A percentile compares a stretch with the other conserved stretches of the same genome.
Evolutionary conservation across 2,113 vertebrate species (phyloP).

Genomic region (Lepisosteus osseus): DNA sequence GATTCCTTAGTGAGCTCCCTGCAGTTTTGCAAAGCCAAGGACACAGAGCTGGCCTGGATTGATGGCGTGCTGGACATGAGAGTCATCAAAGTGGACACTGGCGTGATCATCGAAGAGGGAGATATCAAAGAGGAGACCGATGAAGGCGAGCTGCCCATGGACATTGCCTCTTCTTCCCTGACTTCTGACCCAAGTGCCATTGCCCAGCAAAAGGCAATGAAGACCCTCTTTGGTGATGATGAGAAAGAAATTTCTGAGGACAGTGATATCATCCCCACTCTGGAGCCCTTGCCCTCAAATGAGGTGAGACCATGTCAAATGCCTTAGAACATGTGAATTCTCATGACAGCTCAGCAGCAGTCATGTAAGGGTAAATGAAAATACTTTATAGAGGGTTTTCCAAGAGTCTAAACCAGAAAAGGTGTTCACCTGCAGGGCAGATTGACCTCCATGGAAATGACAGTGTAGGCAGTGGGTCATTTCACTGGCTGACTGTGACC

Average conservation of each 20-base stretch:
- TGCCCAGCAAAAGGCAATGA: constrained; percentile 87
- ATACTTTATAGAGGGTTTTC: too few species aligned
- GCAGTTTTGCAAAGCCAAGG: constrained; percentile 96
- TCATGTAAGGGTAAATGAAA: too few species aligned
- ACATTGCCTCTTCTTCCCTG: constrained; percentile 51
- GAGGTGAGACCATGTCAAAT: constrained; percentile 66
- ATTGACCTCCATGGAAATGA: too few species aligned
- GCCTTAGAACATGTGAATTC: too few species aligned
- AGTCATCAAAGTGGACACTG: constrained; percentile 93
- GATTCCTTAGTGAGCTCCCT: constrained; percentile 97
- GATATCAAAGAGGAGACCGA: constrained; percentile 79
- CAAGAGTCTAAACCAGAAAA: too few species aligned
- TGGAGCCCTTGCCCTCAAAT: constrained; percentile 84
- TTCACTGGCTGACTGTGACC: too few species aligned
- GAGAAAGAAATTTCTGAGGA: constrained; percentile 88
- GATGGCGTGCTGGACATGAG: constrained; percentile 96
- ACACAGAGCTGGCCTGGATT: constrained; percentile 95
- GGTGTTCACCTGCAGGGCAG: too few species aligned
- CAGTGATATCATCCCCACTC: constrained; percentile 90
- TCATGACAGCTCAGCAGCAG: too few species aligned
- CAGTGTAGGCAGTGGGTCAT: too few species aligned
- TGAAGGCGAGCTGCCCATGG: constrained; percentile 80
- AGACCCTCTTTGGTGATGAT: constrained; percentile 90
- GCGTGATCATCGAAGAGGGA: constrained; percentile 90
- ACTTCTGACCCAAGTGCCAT: constrained; percentile 68